These are phyloP conservation scores for Cynocephalus volans DNA, from an alignment of 2,113 vertebrate genomes.

Conservation along the genomic window DNA sequence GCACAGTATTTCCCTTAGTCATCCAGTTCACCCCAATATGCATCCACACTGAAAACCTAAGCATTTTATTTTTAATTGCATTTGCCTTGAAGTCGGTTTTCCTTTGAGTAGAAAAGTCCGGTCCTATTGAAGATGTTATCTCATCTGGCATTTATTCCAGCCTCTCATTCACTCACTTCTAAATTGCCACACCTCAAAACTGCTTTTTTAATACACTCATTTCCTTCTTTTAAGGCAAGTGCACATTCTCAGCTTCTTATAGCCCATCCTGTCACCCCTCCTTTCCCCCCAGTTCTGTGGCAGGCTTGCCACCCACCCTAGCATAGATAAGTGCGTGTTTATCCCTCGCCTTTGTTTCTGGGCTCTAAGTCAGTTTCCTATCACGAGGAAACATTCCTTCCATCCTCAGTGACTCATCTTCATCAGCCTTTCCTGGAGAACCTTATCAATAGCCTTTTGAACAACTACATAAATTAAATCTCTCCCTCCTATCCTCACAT, in stretches of 20 bases:
- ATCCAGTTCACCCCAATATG: neutral
- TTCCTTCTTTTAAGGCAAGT: slow-evolving; percentile 36
- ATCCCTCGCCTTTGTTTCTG: slow-evolving; percentile 73
- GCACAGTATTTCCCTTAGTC: neutral
- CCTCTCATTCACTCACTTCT: neutral
- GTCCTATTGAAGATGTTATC: slow-evolving; percentile 38
- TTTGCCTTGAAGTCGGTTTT: slow-evolving; percentile 64
- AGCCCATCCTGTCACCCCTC: neutral
- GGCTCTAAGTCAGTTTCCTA: slow-evolving; percentile 73
- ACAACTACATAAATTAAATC: slow-evolving; percentile 72
- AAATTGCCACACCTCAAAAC: neutral
- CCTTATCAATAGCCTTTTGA: slow-evolving; percentile 81
- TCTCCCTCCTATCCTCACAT: slow-evolving; percentile 51
- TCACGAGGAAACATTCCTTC: slow-evolving; percentile 77
- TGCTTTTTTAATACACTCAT: neutral
- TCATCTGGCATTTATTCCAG: slow-evolving; percentile 18
- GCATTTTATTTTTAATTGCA: slow-evolving; percentile 67
- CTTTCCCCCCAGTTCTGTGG: neutral
- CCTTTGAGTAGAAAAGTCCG: slow-evolving; percentile 8
- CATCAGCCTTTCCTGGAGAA: slow-evolving; percentile 73
- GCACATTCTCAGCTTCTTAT: neutral
- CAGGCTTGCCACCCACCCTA: neutral
- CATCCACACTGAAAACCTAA: slow-evolving; percentile 54
- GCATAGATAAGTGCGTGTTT: slow-evolving; percentile 47
- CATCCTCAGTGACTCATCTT: slow-evolving; percentile 78